phyloP scores from a whole-genome alignment of 2,797 vertebrate genomes.

The Danio aesculapii region DNA sequence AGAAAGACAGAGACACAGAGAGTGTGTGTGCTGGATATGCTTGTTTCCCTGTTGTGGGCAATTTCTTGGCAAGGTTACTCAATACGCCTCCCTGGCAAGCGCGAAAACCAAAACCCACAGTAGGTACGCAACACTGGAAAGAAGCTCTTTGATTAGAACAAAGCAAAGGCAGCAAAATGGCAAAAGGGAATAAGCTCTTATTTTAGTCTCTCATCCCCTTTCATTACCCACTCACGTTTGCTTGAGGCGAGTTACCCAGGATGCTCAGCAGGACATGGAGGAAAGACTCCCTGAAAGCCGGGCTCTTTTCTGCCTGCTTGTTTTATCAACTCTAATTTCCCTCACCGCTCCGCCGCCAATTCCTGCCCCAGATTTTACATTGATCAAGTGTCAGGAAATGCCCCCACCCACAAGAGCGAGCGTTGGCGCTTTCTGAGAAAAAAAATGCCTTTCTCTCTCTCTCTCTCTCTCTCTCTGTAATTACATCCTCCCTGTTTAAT shows the following conservation, averaged over 20 bases:
- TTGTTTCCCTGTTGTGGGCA: constrained; percentile 68
- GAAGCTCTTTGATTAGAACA: constrained; percentile 78
- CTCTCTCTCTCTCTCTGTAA: constrained; percentile 74
- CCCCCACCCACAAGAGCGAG: constrained; percentile 60
- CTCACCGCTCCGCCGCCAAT: constrained; percentile 75
- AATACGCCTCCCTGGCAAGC: constrained; percentile 71
- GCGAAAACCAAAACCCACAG: constrained; percentile 67
- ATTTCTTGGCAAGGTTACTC: constrained; percentile 71
- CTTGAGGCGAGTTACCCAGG: constrained; percentile 77
- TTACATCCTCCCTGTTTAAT: constrained; percentile 85
- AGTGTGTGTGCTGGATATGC: constrained; percentile 57
- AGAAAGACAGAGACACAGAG: not conserved
- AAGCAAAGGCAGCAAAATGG: constrained; percentile 79
- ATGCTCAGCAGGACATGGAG: constrained; percentile 77
- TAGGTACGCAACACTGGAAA: constrained; percentile 76
- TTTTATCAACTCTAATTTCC: constrained; percentile 81
- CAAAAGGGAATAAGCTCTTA: constrained; percentile 81
- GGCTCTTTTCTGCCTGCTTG: constrained; percentile 66
- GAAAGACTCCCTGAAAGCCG: constrained; percentile 76
- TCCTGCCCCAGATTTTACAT: constrained; percentile 80
- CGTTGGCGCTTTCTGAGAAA: constrained; percentile 72
- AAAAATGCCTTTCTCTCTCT: constrained; percentile 63
- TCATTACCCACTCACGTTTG: constrained; percentile 80
- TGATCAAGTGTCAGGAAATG: constrained; percentile 74
- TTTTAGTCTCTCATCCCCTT: constrained; percentile 78